phyloP scores from a whole-genome alignment of 2,888 invertebrate genomes.

The Lysandra coridon region DNA sequence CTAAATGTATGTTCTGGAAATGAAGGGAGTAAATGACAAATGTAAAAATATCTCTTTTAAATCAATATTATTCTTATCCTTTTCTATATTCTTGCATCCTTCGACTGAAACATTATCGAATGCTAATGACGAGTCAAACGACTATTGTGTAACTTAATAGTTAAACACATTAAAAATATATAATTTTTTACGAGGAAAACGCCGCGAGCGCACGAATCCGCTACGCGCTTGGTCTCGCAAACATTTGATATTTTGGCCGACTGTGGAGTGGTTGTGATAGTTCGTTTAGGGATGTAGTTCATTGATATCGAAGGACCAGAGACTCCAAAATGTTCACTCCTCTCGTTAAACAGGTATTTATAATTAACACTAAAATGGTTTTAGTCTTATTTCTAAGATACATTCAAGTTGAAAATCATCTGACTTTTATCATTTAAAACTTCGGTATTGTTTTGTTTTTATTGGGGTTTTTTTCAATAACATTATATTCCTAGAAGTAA shows the following conservation, averaged over 20 bases:
- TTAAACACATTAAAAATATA: not conserved
- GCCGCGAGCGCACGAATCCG: not conserved
- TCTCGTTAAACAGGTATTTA: not conserved
- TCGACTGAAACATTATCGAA: not conserved
- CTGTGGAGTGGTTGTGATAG: constrained; percentile 6
- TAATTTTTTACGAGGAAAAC: not conserved
- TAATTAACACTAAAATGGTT: not conserved
- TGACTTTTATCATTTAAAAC: not conserved
- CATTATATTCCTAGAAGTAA: not conserved
- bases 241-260: not conserved
- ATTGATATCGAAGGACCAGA: not conserved
- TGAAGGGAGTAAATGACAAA: too few relatives aligned
- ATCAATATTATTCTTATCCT: too few relatives aligned
- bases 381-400: too few relatives aligned
- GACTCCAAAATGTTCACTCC: not conserved
- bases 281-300: not conserved
- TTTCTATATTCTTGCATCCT: too few relatives aligned
- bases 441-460: not conserved
- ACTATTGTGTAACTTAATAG: not conserved
- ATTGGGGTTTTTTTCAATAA: not conserved
- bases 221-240: constrained; percentile 6
- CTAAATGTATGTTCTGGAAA: too few relatives aligned
- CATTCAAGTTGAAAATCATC: not conserved
- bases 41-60: too few relatives aligned
- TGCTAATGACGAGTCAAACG: not conserved